These are phyloP conservation scores for Otolemur garnettii DNA, from an alignment of 2,113 vertebrate species.

Conservation along the genomic window DNA sequence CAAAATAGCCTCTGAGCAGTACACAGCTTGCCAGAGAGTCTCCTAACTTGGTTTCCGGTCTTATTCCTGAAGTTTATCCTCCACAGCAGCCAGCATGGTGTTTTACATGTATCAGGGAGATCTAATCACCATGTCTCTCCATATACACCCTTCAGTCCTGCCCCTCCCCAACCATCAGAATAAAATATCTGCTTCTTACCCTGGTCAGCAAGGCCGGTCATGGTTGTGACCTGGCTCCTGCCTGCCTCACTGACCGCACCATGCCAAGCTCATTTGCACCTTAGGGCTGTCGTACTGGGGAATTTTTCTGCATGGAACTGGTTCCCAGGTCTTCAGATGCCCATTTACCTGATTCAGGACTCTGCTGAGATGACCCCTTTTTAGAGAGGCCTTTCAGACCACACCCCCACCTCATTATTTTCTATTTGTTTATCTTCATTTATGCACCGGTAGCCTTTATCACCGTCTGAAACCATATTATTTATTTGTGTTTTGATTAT, in stretches of 20 bases:
- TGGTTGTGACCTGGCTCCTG: not conserved
- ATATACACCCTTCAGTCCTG: not conserved
- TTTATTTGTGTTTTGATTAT: not conserved
- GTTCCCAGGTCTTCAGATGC: not conserved
- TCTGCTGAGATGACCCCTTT: not conserved
- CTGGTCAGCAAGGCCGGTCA: rapidly evolving
- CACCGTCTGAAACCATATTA: not conserved
- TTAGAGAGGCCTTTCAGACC: not conserved
- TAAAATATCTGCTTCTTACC: not conserved
- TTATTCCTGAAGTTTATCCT: not conserved
- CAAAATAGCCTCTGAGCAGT: not conserved
- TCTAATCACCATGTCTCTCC: not conserved
- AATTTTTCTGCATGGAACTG: not conserved
- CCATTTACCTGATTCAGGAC: rapidly evolving
- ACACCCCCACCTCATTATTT: not conserved
- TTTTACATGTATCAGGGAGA: not conserved
- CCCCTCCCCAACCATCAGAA: not conserved
- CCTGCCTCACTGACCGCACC: not conserved
- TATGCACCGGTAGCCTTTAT: no score
- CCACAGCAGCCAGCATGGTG: not conserved
- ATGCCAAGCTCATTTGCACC: not conserved
- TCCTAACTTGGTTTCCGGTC: not conserved
- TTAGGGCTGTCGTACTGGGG: not conserved
- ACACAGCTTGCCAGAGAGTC: rapidly evolving
- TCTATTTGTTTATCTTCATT: not conserved